Evolutionary conservation across 35 echinoderm and acorn worm species (phyloP).

Genomic region (Heliocidaris erythrogramma): DNA sequence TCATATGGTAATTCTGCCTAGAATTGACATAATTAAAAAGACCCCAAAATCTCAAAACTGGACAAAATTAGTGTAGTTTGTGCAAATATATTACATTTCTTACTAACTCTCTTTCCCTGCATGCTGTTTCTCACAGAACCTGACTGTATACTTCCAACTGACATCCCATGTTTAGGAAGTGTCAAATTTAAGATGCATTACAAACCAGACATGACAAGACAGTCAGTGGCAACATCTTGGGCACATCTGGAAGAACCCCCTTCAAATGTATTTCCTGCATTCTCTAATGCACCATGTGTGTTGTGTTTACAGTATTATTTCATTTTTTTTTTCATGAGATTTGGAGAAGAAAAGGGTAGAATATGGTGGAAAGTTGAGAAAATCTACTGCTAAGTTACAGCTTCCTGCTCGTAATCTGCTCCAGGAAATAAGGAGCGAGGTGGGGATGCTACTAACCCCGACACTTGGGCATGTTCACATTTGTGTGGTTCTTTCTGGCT

Average conservation of each 20-base stretch:
- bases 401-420: conserved; percentile 28
- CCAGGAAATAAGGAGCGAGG: conserved; percentile 20
- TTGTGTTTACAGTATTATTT: not conserved
- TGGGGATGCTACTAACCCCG: conserved; percentile 31
- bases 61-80: no score
- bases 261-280: conserved; percentile 13
- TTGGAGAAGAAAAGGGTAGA: conserved; percentile 9
- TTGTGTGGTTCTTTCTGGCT: no score
- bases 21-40: no score
- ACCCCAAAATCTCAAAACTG: no score
- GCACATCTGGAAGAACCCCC: conserved; percentile 9
- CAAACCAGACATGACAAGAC: not conserved
- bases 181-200: conserved; percentile 38
- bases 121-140: not conserved
- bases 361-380: conserved; percentile 7
- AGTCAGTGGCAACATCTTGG: not conserved
- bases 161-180: conserved; percentile 34
- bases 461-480: not conserved
- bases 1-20: no score
- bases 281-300: not conserved
- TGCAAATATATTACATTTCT: not conserved
- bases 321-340: not conserved
- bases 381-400: not conserved
- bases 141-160: not conserved
- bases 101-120: not conserved